These are phyloP conservation scores for Halichoerus grypus DNA, from an alignment of 2,113 vertebrate species.

Conservation along the genomic window DNA sequence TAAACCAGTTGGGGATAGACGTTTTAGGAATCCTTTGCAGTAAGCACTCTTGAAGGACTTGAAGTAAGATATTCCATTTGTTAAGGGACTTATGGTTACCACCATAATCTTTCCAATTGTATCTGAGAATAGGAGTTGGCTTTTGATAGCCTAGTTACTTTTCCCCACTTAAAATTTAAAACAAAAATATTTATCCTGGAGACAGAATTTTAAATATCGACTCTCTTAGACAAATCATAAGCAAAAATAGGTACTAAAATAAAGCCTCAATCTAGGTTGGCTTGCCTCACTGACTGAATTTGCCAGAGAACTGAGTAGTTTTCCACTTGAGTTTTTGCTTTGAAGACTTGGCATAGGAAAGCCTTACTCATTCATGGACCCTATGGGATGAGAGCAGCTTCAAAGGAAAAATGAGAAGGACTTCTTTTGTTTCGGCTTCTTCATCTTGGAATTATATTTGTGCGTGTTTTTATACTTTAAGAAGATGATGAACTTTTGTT, in stretches of 20 bases:
- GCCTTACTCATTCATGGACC: background rate
- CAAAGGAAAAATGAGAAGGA: constrained; percentile 51
- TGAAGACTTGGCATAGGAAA: constrained; percentile 41
- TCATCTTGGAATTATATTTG: constrained; percentile 32
- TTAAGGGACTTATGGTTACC: background rate
- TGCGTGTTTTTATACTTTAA: constrained; percentile 58
- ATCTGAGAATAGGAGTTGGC: background rate
- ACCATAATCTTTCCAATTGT: constrained; percentile 59
- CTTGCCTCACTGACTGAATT: constrained; percentile 20
- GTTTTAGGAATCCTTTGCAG: background rate
- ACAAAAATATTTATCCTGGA: constrained; percentile 5
- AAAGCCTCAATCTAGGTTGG: background rate
- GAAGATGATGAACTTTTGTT: constrained; percentile 9
- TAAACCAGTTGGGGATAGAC: constrained; percentile 35
- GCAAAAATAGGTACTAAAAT: constrained; percentile 51
- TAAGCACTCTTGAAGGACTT: background rate
- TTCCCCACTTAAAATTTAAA: constrained; percentile 32
- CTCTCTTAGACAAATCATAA: constrained; percentile 22
- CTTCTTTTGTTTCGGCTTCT: constrained; percentile 47
- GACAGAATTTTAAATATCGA: constrained; percentile 13
- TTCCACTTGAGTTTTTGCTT: constrained; percentile 36
- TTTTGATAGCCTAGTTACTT: background rate
- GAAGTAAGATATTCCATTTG: background rate
- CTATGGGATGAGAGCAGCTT: constrained; percentile 15
- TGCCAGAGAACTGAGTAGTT: constrained; percentile 40